phyloP scores from a whole-genome alignment of 2,797 vertebrate genomes.

The Acrocephalus scirpaceus region DNA sequence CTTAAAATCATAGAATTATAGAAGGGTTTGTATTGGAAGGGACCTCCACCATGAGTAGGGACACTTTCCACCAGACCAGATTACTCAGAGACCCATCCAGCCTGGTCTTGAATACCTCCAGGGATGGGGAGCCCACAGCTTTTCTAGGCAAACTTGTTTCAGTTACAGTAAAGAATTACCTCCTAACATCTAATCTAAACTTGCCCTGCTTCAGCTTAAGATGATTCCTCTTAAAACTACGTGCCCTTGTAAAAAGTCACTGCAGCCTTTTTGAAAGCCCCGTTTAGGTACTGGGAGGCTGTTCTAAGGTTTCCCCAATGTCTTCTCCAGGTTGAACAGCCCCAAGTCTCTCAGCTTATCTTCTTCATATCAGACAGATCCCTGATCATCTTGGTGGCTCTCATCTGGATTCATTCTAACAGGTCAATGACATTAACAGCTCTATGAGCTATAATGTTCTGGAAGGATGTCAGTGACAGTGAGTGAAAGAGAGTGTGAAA shows the following conservation, averaged over 20 bases:
- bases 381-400: background rate
- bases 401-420: background rate
- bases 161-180: background rate
- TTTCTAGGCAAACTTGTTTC: background rate
- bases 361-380: background rate
- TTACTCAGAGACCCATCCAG: background rate
- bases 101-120: background rate
- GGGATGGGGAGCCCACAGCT: background rate
- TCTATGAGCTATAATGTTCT: background rate
- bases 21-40: background rate
- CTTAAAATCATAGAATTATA: background rate
- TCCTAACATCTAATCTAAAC: background rate
- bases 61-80: background rate
- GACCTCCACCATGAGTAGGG: background rate
- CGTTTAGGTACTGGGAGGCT: background rate
- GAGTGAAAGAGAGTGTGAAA: background rate
- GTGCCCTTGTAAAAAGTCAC: background rate
- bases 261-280: background rate
- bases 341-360: background rate
- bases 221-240: background rate
- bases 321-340: background rate
- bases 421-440: background rate
- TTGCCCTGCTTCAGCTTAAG: background rate
- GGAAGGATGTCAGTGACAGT: background rate
- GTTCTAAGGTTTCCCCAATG: background rate